Evolutionary conservation across 2,113 vertebrate species (phyloP).

Genomic region (Herpetotheres cachinnans): DNA sequence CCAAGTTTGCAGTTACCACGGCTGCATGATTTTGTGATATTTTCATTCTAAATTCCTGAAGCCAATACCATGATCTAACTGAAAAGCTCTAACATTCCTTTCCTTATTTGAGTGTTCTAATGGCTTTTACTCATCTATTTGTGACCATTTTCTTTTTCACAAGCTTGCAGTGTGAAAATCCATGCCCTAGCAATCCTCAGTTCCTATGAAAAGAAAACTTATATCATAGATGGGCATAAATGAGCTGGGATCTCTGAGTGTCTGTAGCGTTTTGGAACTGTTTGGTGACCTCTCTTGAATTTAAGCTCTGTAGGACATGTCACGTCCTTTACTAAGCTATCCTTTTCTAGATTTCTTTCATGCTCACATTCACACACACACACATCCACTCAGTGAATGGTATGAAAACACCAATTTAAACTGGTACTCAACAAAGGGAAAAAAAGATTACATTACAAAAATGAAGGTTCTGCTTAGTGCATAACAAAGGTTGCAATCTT

Average conservation of each 20-base stretch:
- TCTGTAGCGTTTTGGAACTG: background rate
- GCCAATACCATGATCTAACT: background rate
- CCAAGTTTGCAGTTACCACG: background rate
- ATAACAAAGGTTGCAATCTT: background rate
- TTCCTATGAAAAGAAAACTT: background rate
- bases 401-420: background rate
- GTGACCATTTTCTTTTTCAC: background rate
- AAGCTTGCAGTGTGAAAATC: background rate
- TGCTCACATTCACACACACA: background rate
- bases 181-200: fast-evolving
- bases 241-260: background rate
- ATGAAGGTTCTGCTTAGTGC: background rate
- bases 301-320: background rate
- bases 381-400: background rate
- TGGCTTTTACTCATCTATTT: background rate
- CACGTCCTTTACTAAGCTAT: background rate
- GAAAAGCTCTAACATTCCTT: background rate
- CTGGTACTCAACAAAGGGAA: background rate
- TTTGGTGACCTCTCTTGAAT: background rate
- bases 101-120: background rate
- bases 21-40: background rate
- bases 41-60: background rate
- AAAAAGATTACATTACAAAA: background rate
- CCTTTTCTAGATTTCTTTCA: background rate
- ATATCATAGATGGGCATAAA: background rate